Base-by-base conservation (phyloP, 2,888 invertebrate genomes). In the Zaprionus lineosus region DNA sequence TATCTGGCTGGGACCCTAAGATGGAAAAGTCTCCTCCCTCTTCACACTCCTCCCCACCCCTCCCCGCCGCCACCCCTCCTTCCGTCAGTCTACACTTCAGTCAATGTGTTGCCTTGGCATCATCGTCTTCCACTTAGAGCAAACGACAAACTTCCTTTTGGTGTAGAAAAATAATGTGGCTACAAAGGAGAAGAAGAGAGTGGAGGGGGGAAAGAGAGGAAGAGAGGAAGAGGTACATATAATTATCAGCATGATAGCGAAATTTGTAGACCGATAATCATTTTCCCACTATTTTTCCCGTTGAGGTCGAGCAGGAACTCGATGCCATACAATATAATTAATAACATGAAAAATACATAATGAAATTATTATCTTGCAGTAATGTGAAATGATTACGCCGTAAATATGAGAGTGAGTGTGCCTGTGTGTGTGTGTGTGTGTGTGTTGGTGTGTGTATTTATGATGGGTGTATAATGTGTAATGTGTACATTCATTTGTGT, bases 271-370 rank as follows among this genome's bases (percentile, higher is more conserved):
- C 74, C 69, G 48, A 83, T 78, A 74, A 78, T 79, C 83, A 79
- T 79, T 83, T 79, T 79, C 83, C 78, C 78, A 79, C 83, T 79
- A 79, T 71, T 74, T 67, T 56, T 41, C n/a, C n/a, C n/a, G n/a
- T n/a, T 28, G 39, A n/a, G 26, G 7, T 31, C 26, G 47, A n/a
- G 59, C 69, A 70, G 74, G 66, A 69, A 72, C 64, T 73, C 55
- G 53, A 64, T 72, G 72, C 41, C 69, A 65, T 31, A 73, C 72
- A 68, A 67, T 64, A 78, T 82, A 84, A 82, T 84, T 82, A 82
- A 84, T 84, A 82, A 84, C 84, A 84, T 70, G 81, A 77, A 84
- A 84, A 81, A 84, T 75, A 84, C 75, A 84, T 78, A 84, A 82
- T 82, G 76, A 84, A 78, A 76, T 76, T 74, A 84, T 82, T 84